phyloP scores from a whole-genome alignment of 1,140 invertebrate species.

The Drosophila eugracilis region DNA sequence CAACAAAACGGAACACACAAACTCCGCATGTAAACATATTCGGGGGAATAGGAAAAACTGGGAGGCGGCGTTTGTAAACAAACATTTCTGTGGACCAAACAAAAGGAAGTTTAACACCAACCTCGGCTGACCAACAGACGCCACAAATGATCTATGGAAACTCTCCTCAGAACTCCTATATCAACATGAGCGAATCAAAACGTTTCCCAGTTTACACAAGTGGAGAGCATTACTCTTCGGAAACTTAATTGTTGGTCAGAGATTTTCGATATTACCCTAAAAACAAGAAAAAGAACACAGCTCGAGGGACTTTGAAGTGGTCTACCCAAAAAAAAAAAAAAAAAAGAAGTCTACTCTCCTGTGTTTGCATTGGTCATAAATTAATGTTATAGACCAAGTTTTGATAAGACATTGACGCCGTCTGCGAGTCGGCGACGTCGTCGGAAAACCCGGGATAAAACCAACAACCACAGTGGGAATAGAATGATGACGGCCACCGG shows the following conservation, averaged over 20 bases:
- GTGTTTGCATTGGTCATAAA: conserved; percentile 65
- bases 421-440: conserved; percentile 38
- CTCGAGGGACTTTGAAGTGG: conserved; percentile 60
- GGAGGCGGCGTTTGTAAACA: conserved; percentile 39
- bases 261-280: conserved; percentile 54
- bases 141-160: conserved; percentile 77
- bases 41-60: conserved; percentile 28
- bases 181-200: conserved; percentile 39
- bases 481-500: conserved; percentile 59
- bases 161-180: conserved; percentile 33
- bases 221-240: conserved; percentile 52
- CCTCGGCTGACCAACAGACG: conserved; percentile 58
- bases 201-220: conserved; percentile 59
- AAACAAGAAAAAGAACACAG: not conserved
- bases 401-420: conserved; percentile 81
- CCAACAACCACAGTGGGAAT: not conserved
- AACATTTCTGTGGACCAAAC: conserved; percentile 33
- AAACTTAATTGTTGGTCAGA: conserved; percentile 63
- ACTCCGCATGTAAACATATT: conserved; percentile 44
- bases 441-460: conserved; percentile 12
- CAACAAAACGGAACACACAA: conserved; percentile 47
- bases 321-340: conserved; percentile 3
- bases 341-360: too few species aligned
- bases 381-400: conserved; percentile 80
- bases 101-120: conserved; percentile 48